phyloP scores from a whole-genome alignment of 2,113 vertebrate genomes.

The Elgaria multicarinata region DNA sequence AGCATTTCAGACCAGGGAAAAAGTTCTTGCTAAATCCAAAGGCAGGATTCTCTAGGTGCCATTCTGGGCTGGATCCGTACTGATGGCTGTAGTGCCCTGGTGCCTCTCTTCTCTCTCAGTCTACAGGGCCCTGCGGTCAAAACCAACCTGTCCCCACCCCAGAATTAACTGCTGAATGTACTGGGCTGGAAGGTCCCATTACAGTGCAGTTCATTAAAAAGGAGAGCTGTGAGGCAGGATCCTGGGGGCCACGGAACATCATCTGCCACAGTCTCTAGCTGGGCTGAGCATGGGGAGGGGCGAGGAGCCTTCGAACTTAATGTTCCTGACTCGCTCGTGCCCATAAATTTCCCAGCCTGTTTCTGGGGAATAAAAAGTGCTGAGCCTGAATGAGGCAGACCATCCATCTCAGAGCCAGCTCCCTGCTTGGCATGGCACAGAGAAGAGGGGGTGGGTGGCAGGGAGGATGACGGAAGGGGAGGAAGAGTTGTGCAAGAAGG shows the following conservation, averaged over 20 bases:
- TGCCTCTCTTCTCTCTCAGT: not conserved
- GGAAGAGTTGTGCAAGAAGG: not conserved
- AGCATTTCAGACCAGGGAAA: not conserved
- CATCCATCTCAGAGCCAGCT: constrained; percentile 16
- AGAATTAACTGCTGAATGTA: not conserved
- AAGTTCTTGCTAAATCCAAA: not conserved
- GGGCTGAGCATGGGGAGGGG: not conserved
- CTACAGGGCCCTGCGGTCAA: not conserved
- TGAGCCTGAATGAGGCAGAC: constrained; percentile 15
- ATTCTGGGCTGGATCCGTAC: not conserved
- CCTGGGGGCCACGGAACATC: not conserved
- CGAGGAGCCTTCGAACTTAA: not conserved
- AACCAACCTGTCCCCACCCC: not conserved
- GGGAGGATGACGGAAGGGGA: not conserved
- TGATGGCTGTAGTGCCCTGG: no score
- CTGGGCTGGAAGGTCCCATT: not conserved
- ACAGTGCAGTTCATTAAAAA: not conserved
- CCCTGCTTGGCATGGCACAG: not conserved
- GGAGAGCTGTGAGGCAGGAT: not conserved
- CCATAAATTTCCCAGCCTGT: constrained; percentile 23
- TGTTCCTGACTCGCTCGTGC: constrained; percentile 34
- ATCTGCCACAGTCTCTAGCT: constrained; percentile 1
- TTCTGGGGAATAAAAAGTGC: constrained; percentile 40
- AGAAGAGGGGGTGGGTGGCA: not conserved
- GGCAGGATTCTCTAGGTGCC: not conserved